Evolutionary conservation across 2,113 vertebrate species (phyloP).

Genomic region (Salminus brasiliensis): DNA sequence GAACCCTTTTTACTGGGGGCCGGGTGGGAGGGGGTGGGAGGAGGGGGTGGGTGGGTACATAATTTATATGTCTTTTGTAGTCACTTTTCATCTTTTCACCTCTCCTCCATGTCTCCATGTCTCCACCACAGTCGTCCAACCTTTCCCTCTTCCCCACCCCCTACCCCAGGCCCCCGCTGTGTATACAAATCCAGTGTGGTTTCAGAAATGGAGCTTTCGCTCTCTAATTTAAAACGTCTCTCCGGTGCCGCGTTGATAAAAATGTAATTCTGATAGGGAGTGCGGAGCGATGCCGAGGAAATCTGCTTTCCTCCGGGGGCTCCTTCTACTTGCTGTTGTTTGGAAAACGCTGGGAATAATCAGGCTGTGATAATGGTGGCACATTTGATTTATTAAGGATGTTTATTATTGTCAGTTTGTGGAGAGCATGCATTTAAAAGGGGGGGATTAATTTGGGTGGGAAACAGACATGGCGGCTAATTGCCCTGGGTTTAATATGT

Average conservation of each 20-base stretch:
- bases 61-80: constrained; percentile 56
- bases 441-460: constrained; percentile 52
- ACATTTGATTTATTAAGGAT: constrained; percentile 55
- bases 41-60: not conserved
- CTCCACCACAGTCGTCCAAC: not conserved
- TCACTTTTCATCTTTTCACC: constrained; percentile 44
- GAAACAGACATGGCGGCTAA: constrained; percentile 57
- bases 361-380: constrained; percentile 57
- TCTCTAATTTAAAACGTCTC: constrained; percentile 61
- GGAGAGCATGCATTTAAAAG: constrained; percentile 55
- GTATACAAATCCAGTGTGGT: constrained; percentile 56
- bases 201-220: constrained; percentile 61
- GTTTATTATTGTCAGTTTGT: constrained; percentile 56
- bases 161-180: constrained; percentile 25
- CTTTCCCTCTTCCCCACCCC: not conserved
- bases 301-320: constrained; percentile 50
- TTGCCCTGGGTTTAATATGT: constrained; percentile 48
- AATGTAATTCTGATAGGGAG: constrained; percentile 61
- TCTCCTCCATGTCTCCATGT: constrained; percentile 27
- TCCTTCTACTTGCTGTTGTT: constrained; percentile 58
- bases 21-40: not conserved
- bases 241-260: constrained; percentile 60
- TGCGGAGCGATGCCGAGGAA: constrained; percentile 47
- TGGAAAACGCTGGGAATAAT: constrained; percentile 64
- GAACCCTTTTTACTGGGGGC: not conserved